Conservation (phyloP, 2,113 vertebrate species). For the Apodemus speciosus region DNA sequence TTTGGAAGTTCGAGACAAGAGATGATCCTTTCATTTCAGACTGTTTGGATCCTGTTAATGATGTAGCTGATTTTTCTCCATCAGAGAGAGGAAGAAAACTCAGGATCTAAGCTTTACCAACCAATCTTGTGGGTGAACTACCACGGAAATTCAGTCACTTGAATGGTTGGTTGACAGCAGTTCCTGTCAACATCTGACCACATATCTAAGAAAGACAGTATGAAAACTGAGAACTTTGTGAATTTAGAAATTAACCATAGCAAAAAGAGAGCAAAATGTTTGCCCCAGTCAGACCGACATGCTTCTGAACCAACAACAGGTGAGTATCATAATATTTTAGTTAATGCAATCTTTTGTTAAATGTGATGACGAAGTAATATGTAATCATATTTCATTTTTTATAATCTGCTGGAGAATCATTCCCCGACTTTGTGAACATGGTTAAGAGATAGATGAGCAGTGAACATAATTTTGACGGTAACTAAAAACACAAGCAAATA, state of each 20-base stretch:
- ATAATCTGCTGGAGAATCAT: neutral
- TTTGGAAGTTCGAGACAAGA: constrained; percentile 5
- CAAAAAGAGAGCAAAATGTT: neutral
- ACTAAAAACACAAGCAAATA: neutral
- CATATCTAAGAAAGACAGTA: neutral
- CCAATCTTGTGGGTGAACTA: neutral
- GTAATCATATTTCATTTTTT: neutral
- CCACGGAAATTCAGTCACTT: neutral
- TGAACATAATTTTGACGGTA: neutral
- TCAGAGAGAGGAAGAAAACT: neutral
- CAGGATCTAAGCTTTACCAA: neutral
- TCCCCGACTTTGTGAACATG: neutral
- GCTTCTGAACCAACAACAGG: neutral
- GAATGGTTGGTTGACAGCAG: neutral
- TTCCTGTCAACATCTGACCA: neutral
- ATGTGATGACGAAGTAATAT: neutral
- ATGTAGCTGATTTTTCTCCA: neutral
- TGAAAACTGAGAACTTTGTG: neutral
- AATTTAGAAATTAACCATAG: neutral
- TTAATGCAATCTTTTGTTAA: neutral
- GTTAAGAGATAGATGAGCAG: neutral
- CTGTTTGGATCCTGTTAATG: neutral
- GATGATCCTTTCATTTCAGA: neutral
- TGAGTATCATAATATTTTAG: neutral
- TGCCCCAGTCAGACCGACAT: neutral